Evolutionary conservation across 2,888 invertebrate genomes (phyloP).

Genomic region (Mesochorus sp.): DNA sequence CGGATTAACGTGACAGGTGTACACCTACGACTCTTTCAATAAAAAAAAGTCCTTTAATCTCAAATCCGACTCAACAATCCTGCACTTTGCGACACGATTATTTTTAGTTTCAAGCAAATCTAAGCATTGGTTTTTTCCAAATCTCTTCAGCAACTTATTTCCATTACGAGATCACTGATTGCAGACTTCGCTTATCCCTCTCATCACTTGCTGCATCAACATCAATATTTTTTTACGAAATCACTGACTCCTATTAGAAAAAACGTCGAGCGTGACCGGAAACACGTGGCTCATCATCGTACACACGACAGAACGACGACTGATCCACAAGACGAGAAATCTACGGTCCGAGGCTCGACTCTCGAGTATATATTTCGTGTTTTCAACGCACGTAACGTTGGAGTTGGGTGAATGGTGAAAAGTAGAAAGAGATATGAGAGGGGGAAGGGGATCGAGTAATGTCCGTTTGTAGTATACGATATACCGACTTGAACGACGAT

Average conservation of each 20-base stretch:
- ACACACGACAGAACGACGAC: constrained; percentile 37
- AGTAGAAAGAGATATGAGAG: constrained; percentile 8
- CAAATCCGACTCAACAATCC: neutral
- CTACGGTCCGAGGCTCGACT: neutral
- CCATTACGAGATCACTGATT: neutral
- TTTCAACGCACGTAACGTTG: constrained; percentile 21
- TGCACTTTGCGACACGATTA: neutral
- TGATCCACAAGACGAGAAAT: constrained; percentile 15
- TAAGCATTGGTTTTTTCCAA: neutral
- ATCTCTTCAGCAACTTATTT: neutral
- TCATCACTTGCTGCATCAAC: neutral
- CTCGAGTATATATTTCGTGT: constrained; percentile 30
- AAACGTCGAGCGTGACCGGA: constrained; percentile 35
- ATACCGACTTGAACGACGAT: constrained; percentile 37
- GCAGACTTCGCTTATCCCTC: neutral
- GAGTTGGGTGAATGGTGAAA: constrained; percentile 54
- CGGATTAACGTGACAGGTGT: constrained; percentile 27
- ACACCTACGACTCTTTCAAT: constrained; percentile 19
- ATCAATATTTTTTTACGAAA: neutral
- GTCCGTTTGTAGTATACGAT: constrained; percentile 25
- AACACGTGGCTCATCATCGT: constrained; percentile 60
- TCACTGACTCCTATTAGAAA: neutral
- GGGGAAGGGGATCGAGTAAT: neutral
- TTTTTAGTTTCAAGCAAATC: neutral
- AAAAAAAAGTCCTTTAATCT: neutral